Percentiles rank a stretch among this genome's conserved stretches.
Evolutionary conservation across 1,140 invertebrate species (phyloP).

Genomic region (Drosophila takahashii): DNA sequence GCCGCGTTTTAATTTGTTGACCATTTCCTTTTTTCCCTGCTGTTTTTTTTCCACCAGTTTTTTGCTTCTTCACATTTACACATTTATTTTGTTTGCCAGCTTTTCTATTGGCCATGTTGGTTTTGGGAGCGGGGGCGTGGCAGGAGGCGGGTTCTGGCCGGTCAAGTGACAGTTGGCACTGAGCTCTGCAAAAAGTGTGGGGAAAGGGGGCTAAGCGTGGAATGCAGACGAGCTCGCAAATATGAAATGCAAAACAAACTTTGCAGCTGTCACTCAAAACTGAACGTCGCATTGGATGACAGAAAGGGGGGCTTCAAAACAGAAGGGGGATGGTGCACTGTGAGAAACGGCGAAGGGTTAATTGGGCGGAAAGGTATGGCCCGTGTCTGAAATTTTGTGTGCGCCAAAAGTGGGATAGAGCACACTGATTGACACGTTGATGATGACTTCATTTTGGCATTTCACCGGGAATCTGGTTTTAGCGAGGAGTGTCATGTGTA

Average conservation of each 20-base stretch:
- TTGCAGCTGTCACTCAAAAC: constrained; percentile 83
- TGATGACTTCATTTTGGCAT: constrained; percentile 39
- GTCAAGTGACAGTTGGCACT: constrained; percentile 79
- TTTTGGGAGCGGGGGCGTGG: not conserved
- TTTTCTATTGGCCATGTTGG: constrained; percentile 72
- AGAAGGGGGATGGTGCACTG: constrained; percentile 47
- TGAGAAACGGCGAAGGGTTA: constrained; percentile 67
- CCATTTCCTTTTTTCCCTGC: constrained; percentile 56
- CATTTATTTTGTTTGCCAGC: constrained; percentile 79
- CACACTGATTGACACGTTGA: constrained; percentile 50
- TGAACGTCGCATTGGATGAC: constrained; percentile 68
- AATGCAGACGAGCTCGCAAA: constrained; percentile 54
- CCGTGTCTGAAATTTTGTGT: constrained; percentile 14
- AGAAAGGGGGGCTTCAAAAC: constrained; percentile 7
- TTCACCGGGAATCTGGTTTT: constrained; percentile 15
- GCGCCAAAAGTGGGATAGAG: constrained; percentile 12
- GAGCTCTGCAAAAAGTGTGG: constrained; percentile 13
- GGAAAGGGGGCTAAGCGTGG: not conserved
- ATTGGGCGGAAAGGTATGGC: constrained; percentile 69
- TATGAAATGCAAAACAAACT: constrained; percentile 83
- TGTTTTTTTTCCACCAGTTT: constrained; percentile 4
- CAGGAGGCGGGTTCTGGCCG: constrained; percentile 48
- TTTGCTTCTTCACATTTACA: constrained; percentile 72
- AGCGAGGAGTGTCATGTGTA: not conserved
- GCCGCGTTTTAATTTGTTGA: constrained; percentile 80